These are phyloP conservation scores for Macrosteles quadrilineatus DNA, from an alignment of 1,140 invertebrate species.

Conservation along the genomic window DNA sequence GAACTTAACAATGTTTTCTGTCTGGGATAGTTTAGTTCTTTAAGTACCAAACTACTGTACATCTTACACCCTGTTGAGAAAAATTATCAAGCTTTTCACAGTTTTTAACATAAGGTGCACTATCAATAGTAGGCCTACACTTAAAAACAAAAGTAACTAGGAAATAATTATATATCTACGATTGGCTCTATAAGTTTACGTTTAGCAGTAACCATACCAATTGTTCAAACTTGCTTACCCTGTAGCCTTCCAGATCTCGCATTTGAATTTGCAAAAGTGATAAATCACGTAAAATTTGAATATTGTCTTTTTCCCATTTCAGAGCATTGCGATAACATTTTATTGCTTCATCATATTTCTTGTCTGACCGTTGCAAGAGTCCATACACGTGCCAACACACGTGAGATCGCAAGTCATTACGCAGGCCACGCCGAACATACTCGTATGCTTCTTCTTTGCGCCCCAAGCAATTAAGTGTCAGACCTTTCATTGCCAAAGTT, in stretches of 20 bases:
- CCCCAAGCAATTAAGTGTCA: constrained; percentile 97
- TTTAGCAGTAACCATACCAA: too few relatives aligned
- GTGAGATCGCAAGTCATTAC: constrained; percentile 95
- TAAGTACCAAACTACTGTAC: too few relatives aligned
- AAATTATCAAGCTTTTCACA: too few relatives aligned
- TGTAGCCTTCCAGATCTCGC: constrained; percentile 97
- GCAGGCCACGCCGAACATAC: constrained; percentile 90
- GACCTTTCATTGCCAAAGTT: constrained; percentile 99
- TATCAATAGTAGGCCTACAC: too few relatives aligned
- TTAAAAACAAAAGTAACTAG: too few relatives aligned
- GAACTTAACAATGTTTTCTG: too few relatives aligned
- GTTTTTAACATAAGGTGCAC: too few relatives aligned
- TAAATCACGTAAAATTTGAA: constrained; percentile 97
- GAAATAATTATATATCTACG: too few relatives aligned
- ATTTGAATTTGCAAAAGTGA: constrained; percentile 99
- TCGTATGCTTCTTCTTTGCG: constrained; percentile 99
- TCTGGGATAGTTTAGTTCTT: too few relatives aligned
- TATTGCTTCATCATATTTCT: constrained; percentile 99
- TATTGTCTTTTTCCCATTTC: constrained; percentile 98
- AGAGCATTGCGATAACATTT: constrained; percentile 99
- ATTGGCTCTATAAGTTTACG: too few relatives aligned
- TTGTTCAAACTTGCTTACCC: constrained; percentile 73
- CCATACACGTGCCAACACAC: constrained; percentile 99
- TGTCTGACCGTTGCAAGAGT: constrained; percentile 91
- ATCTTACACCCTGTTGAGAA: too few relatives aligned